Evolutionary conservation across 2,113 vertebrate species (phyloP).

Genomic region (Podilymbus podiceps): DNA sequence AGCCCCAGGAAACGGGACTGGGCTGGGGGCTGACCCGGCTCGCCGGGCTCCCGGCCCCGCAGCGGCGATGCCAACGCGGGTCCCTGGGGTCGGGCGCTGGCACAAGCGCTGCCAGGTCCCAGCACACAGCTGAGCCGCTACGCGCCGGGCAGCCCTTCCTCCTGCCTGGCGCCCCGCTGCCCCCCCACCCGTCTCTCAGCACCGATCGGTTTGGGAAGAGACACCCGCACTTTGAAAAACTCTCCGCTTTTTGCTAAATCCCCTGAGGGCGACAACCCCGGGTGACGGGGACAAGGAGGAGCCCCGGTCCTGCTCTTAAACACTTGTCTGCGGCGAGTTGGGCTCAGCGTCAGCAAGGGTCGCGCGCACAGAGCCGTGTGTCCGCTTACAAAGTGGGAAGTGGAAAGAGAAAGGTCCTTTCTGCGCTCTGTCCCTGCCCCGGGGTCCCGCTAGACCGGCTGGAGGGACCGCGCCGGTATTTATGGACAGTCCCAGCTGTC

Average conservation of each 20-base stretch:
- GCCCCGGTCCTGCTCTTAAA: background rate
- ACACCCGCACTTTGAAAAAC: background rate
- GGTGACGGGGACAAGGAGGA: background rate
- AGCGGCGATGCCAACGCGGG: rapidly evolving
- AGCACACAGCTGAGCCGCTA: rapidly evolving
- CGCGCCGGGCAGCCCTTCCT: background rate
- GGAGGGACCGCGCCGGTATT: background rate
- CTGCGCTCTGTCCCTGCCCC: background rate
- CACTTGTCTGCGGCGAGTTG: rapidly evolving
- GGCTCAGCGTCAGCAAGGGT: background rate
- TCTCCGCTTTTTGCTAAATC: background rate
- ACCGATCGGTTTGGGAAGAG: rapidly evolving
- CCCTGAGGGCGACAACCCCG: background rate
- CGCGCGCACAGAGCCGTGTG: rapidly evolving
- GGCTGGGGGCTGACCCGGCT: background rate
- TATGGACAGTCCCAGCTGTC: background rate
- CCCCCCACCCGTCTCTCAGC: background rate
- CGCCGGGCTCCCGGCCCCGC: background rate
- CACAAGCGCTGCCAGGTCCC: background rate
- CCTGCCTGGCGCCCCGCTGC: rapidly evolving
- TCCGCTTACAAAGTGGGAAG: background rate
- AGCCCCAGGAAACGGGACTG: rapidly evolving
- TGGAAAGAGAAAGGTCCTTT: background rate
- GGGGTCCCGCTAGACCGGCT: background rate
- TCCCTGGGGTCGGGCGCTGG: background rate